Conservation (phyloP, 2,888 invertebrate genomes). For the Axea sp. region DNA sequence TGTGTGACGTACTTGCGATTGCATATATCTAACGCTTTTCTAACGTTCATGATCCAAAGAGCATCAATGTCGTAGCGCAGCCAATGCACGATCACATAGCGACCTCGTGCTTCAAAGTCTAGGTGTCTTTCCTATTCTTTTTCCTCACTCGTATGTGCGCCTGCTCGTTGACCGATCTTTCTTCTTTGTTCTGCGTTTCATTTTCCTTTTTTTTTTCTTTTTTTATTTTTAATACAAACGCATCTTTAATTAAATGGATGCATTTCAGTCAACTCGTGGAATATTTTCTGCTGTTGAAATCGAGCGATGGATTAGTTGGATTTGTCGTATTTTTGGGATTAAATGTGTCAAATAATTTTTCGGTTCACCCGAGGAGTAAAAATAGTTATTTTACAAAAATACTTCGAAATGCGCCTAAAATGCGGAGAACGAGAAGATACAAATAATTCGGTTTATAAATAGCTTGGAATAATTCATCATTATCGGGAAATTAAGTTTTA, state of each 20-base stretch:
- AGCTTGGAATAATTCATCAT: too few species aligned
- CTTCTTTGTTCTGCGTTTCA: constrained; percentile 53
- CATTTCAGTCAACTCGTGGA: constrained; percentile 2
- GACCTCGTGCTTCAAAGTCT: constrained; percentile 62
- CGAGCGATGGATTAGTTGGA: background rate
- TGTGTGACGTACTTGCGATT: constrained; percentile 29
- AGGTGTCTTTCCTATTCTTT: constrained; percentile 60
- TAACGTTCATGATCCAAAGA: constrained; percentile 56
- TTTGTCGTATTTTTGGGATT: constrained; percentile 14
- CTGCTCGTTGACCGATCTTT: constrained; percentile 52
- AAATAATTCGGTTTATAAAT: too few species aligned
- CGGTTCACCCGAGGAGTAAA: background rate
- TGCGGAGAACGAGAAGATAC: background rate
- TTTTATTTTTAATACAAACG: constrained; percentile 27
- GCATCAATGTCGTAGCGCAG: constrained; percentile 59
- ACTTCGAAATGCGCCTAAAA: background rate
- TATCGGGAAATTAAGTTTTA: too few species aligned
- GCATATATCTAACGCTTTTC: constrained; percentile 47
- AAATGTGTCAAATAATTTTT: constrained; percentile 7
- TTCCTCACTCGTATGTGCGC: constrained; percentile 34
- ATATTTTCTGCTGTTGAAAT: constrained; percentile 12
- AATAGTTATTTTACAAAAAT: background rate
- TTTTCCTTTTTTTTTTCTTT: too few species aligned
- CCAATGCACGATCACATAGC: constrained; percentile 60
- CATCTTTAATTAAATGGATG: constrained; percentile 35